Conservation (phyloP, 53 echinoderm and acorn worm genomes). For the Crossaster papposus region DNA sequence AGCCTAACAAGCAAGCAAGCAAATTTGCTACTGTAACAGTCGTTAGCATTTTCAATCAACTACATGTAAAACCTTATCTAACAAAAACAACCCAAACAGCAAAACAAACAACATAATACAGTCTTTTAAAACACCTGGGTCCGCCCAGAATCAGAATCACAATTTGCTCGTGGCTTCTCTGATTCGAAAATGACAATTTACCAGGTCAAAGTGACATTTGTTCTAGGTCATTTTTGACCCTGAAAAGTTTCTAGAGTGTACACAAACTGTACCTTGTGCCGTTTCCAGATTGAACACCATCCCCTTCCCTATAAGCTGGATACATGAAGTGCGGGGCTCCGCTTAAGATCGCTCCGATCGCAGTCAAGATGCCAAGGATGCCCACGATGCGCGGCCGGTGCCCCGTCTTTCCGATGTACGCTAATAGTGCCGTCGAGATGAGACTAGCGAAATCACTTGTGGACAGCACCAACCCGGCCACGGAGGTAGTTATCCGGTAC, state of each 20-base stretch:
- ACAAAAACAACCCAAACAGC: background rate
- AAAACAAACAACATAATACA: background rate
- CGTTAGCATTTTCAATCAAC: background rate
- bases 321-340: constrained; percentile 48
- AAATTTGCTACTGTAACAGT: too few species aligned
- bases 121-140: too few species aligned
- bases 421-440: constrained; percentile 6
- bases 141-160: too few species aligned
- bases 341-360: constrained; percentile 31
- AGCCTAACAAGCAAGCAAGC: background rate
- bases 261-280: background rate
- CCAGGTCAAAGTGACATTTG: too few species aligned
- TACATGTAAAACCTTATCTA: background rate
- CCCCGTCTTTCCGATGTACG: constrained; percentile 32
- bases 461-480: constrained; percentile 32
- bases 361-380: background rate
- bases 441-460: constrained; percentile 47
- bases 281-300: background rate
- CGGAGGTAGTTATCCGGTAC: constrained; percentile 40
- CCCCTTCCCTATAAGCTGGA: constrained; percentile 21
- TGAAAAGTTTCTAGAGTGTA: too few species aligned
- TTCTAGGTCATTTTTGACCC: too few species aligned
- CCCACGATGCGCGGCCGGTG: constrained; percentile 57
- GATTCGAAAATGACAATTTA: too few species aligned
- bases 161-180: too few species aligned